A percentile compares a stretch with the other conserved stretches of the same genome.
Evolutionary conservation across 2,113 vertebrate species (phyloP).

Genomic region (Pipa parva): DNA sequence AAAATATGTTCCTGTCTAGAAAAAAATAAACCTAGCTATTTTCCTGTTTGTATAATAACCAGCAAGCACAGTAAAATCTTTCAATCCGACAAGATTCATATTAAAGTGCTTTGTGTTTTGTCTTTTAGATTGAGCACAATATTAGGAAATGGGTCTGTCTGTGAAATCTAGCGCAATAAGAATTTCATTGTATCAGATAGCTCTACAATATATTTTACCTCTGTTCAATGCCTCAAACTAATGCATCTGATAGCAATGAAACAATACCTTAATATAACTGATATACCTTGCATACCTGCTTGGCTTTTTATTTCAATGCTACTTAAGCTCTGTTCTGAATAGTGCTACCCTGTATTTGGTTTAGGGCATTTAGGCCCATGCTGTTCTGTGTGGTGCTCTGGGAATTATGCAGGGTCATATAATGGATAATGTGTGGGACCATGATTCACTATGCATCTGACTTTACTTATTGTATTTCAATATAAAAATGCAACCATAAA

Average conservation of each 20-base stretch:
- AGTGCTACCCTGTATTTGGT: too few relatives aligned
- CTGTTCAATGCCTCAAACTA: background rate
- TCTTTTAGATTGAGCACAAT: background rate
- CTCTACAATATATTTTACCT: background rate
- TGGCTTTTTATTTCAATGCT: too few relatives aligned
- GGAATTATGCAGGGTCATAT: too few relatives aligned
- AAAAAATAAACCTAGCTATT: constrained; percentile 7
- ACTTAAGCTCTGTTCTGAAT: too few relatives aligned
- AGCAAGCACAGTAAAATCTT: constrained; percentile 4
- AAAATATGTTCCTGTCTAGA: constrained; percentile 1
- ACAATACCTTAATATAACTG: background rate
- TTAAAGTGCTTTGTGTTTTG: background rate
- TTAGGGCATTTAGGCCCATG: too few relatives aligned
- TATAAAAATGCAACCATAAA: too few relatives aligned
- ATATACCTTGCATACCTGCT: too few relatives aligned
- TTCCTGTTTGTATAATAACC: constrained; percentile 6
- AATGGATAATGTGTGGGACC: too few relatives aligned
- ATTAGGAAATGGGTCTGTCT: background rate
- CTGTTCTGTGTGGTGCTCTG: too few relatives aligned
- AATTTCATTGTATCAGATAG: background rate
- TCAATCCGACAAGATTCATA: background rate
- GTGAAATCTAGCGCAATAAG: background rate
- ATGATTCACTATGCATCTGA: too few relatives aligned
- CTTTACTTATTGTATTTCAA: too few relatives aligned
- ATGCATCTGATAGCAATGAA: background rate